phyloP scores from a whole-genome alignment of 2,888 invertebrate species.

The Parelbella ahira region DNA sequence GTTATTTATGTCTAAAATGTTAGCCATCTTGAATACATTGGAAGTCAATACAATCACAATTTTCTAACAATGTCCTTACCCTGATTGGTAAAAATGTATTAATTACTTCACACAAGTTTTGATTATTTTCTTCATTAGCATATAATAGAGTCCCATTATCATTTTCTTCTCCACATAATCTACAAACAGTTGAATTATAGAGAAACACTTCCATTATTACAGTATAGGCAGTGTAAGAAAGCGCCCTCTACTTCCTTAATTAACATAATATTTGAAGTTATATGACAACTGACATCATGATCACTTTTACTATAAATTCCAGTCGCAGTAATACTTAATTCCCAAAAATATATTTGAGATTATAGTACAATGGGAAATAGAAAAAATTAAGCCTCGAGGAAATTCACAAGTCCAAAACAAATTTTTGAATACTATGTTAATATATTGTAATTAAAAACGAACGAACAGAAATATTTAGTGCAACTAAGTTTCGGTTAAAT shows the following conservation, averaged over 20 bases:
- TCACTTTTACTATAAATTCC: too few relatives aligned
- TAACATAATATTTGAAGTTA: conserved; percentile 2
- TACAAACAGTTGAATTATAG: conserved; percentile 85
- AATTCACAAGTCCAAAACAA: too few relatives aligned
- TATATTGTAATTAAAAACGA: too few relatives aligned
- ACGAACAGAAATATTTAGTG: too few relatives aligned
- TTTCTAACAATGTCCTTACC: conserved; percentile 71
- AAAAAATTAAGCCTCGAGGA: too few relatives aligned
- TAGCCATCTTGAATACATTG: conserved; percentile 59
- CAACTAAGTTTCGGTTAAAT: too few relatives aligned
- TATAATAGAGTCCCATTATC: conserved; percentile 84
- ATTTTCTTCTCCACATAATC: conserved; percentile 88
- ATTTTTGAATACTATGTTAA: too few relatives aligned
- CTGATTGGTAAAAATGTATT: conserved; percentile 88
- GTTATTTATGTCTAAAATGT: conserved; percentile 38
- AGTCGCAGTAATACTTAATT: too few relatives aligned
- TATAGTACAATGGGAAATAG: too few relatives aligned
- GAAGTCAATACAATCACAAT: conserved; percentile 74
- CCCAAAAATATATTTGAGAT: too few relatives aligned
- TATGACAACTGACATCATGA: not conserved
- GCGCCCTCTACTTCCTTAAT: conserved; percentile 68
- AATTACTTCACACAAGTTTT: conserved; percentile 83
- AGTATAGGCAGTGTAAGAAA: conserved; percentile 31
- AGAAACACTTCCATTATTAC: conserved; percentile 75
- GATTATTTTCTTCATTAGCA: conserved; percentile 76